phyloP scores from a whole-genome alignment of 2,797 vertebrate genomes.

The Sylvilagus floridanus region DNA sequence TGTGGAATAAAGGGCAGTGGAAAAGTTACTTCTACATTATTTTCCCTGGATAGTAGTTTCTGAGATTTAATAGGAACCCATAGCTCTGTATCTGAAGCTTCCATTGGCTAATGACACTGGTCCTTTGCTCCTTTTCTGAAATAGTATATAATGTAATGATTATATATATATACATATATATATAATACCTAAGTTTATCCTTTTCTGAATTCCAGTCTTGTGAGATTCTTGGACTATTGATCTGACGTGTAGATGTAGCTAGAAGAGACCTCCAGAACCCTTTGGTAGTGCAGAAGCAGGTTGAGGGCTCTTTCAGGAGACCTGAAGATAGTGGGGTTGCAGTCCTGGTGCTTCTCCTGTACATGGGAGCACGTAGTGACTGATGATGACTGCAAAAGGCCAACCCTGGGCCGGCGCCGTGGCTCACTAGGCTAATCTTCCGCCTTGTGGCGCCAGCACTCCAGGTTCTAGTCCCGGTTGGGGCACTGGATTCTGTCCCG shows the following conservation, averaged over 20 bases:
- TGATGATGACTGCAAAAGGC: neutral
- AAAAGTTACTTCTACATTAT: neutral
- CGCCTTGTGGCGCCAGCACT: too few relatives aligned
- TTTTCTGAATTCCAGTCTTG: neutral
- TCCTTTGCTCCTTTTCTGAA: neutral
- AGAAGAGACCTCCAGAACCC: neutral
- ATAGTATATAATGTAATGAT: neutral
- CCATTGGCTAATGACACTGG: neutral
- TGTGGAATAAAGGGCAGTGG: neutral
- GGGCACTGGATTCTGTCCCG: too few relatives aligned
- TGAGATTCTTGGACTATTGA: neutral
- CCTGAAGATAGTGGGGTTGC: neutral
- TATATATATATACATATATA: too few relatives aligned
- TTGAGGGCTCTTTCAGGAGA: neutral
- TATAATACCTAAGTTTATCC: neutral
- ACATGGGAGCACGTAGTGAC: too few relatives aligned
- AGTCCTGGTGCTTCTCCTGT: rapidly evolving
- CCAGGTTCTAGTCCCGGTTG: too few relatives aligned
- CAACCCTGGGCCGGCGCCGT: too few relatives aligned
- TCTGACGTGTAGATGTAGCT: neutral
- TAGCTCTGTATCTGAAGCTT: neutral
- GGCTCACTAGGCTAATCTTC: too few relatives aligned
- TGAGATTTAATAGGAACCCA: neutral
- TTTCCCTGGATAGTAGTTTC: neutral
- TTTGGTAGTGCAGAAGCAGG: neutral